Conservation (phyloP, 2,888 invertebrate species). For the Agrotis segetum region DNA sequence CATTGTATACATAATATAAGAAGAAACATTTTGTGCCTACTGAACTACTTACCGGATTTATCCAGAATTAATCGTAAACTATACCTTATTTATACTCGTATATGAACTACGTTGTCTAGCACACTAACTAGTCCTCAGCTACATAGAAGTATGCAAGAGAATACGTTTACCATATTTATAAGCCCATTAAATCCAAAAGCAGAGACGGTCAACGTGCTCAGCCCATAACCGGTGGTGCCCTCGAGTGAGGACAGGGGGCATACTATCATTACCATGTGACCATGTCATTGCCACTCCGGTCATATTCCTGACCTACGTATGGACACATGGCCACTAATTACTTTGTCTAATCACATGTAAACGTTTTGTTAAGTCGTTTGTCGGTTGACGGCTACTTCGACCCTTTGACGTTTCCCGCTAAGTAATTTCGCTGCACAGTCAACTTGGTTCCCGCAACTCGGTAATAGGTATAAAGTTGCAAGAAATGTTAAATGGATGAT, state of each 20-base stretch:
- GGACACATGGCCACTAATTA: constrained; percentile 30
- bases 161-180: constrained; percentile 30
- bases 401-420: constrained; percentile 9
- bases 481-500: constrained; percentile 29
- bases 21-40: not conserved
- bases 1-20: not conserved
- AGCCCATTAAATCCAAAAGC: constrained; percentile 43
- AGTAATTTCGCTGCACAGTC: constrained; percentile 29
- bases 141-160: constrained; percentile 21
- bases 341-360: constrained; percentile 19
- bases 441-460: constrained; percentile 11
- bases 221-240: constrained; percentile 57
- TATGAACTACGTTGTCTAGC: constrained; percentile 2
- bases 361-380: constrained; percentile 23
- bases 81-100: not conserved
- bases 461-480: constrained; percentile 29
- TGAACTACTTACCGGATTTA: not conserved
- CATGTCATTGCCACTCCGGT: constrained; percentile 56
- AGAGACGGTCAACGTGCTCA: constrained; percentile 49
- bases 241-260: constrained; percentile 64
- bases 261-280: constrained; percentile 35
- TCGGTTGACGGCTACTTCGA: not conserved
- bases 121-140: not conserved
- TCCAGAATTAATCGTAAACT: not conserved
- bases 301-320: constrained; percentile 42